These are phyloP conservation scores for Malurus cyaneus DNA, from an alignment of 2,113 vertebrate genomes.

Conservation along the genomic window DNA sequence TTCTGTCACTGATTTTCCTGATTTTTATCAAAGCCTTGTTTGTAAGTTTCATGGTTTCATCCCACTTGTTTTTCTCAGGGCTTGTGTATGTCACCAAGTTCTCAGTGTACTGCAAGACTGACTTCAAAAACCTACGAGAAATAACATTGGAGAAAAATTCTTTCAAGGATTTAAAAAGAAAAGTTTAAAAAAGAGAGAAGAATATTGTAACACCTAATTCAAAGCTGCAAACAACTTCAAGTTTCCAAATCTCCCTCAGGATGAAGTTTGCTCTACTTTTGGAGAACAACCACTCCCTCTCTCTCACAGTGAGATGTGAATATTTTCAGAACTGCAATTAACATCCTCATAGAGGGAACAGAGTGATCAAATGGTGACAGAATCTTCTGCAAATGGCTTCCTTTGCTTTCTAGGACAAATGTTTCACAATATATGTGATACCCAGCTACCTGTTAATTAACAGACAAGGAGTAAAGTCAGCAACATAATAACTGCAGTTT, in stretches of 20 bases:
- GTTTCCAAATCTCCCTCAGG: background rate
- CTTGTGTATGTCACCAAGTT: constrained; percentile 74
- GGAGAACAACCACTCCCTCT: background rate
- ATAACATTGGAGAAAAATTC: background rate
- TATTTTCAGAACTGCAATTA: constrained; percentile 3
- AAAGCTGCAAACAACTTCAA: background rate
- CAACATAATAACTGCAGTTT: background rate
- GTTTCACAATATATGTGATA: background rate
- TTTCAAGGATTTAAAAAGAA: background rate
- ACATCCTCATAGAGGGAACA: background rate
- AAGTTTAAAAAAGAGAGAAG: background rate
- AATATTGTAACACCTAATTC: background rate
- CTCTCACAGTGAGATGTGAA: background rate
- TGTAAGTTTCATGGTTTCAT: constrained; percentile 55
- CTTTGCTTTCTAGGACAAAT: background rate
- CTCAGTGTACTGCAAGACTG: constrained; percentile 72
- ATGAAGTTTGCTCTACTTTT: background rate
- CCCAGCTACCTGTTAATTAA: background rate
- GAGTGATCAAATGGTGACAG: background rate
- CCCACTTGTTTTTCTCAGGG: constrained; percentile 75
- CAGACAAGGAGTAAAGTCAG: background rate
- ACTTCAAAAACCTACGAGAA: constrained; percentile 71
- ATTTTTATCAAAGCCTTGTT: constrained; percentile 60
- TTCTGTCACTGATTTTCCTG: constrained; percentile 41
- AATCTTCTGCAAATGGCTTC: background rate